Evolutionary conservation across 1,140 invertebrate species (phyloP), one percentile per base, ranked within the genome.

Genomic region (Magallana angulata): DNA sequence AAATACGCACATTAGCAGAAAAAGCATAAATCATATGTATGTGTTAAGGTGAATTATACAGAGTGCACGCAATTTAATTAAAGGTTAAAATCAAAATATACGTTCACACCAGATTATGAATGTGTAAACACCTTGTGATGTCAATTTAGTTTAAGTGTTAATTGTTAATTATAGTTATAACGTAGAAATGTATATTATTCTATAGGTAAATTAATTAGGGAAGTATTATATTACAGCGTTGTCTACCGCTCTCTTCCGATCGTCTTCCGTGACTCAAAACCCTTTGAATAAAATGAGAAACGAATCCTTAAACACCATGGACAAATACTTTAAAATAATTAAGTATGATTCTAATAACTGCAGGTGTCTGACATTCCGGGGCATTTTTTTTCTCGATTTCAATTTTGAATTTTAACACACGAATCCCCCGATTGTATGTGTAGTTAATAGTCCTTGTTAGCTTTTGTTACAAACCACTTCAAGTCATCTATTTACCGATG

Each of bases 351-450:
- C 68, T 12, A 30, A 76, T 76, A 76, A 36, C 68, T 76, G 68
- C 68, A 76, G 68, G 68, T 76, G 68, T 76, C 68, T 76, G 36
- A 76, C 68, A 76, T 76, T 76, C 68, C 18, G 18, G 11, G 64
- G 68, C 68, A 76, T 24, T 76, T 76, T 76, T 76, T 76, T 76
- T 76, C 68, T 76, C 30, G 24, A 76, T 76, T 71, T 71, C 64
- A 71, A 71, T 71, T 76, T 76, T 30, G 24, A 76, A 76, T 76
- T 76, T 76, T 76, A 76, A 76, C 68, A 76, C 68, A 76, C 68
- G 9, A 76, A 76, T 76, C 68, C 68, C 8, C 36, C 68, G 30
- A 76, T 76, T 76, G 68, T 76, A 30, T 30, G 68, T 76, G 24
- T 18, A 30, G 24, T 11, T 76, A 76, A 76, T 76, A 76, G 68